phyloP scores from a whole-genome alignment of 2,797 vertebrate genomes.

The Chromis chromis region DNA sequence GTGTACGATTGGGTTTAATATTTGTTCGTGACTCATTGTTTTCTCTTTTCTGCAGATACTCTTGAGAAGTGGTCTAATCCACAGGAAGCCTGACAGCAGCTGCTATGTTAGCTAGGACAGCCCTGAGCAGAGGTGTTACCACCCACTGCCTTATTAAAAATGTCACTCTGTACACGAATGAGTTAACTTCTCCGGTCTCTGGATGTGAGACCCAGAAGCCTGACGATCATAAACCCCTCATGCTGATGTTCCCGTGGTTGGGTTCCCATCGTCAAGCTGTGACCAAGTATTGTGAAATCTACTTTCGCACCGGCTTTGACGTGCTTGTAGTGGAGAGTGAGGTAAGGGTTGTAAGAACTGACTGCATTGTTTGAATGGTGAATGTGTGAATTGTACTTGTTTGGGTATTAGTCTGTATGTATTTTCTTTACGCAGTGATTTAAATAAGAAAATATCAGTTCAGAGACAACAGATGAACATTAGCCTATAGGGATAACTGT shows the following conservation, averaged over 20 bases:
- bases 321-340: slow-evolving; percentile 81
- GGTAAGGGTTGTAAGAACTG: slow-evolving; percentile 57
- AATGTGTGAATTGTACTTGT: neutral
- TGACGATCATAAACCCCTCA: slow-evolving; percentile 60
- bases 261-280: slow-evolving; percentile 74
- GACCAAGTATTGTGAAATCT: slow-evolving; percentile 81
- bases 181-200: slow-evolving; percentile 15
- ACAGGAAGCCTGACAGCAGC: neutral
- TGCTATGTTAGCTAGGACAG: slow-evolving; percentile 60
- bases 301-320: slow-evolving; percentile 78
- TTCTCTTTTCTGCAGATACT: too few species aligned
- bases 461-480: too few species aligned
- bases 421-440: too few species aligned
- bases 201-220: neutral
- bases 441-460: too few species aligned
- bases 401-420: neutral
- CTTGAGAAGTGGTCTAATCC: neutral
- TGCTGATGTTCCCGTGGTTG: slow-evolving; percentile 85
- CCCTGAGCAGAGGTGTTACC: slow-evolving; percentile 64
- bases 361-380: neutral
- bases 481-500: too few species aligned
- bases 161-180: slow-evolving; percentile 76
- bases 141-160: slow-evolving; percentile 76
- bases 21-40: too few species aligned
- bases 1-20: too few species aligned